phyloP scores from a whole-genome alignment of 1,140 invertebrate species.

The Drosophila pallidifrons region DNA sequence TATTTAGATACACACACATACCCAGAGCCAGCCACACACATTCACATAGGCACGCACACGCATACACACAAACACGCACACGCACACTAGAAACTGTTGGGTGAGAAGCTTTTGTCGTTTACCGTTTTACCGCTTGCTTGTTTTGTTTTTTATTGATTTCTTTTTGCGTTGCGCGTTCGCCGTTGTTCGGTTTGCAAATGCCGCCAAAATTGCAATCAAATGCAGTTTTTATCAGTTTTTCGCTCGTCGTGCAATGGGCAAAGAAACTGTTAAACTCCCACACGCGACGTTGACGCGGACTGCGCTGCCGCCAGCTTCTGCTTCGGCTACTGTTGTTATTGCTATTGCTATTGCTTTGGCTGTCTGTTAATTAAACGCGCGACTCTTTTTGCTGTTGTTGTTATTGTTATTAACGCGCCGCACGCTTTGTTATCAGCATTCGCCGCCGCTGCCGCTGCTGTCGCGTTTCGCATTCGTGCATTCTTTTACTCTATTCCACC shows the following conservation, averaged over 20 bases:
- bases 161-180: conserved; percentile 69
- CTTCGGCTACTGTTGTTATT: conserved; percentile 4
- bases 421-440: conserved; percentile 76
- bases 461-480: conserved; percentile 51
- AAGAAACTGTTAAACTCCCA: conserved; percentile 39
- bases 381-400: conserved; percentile 42
- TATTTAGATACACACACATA: conserved; percentile 48
- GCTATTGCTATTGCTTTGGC: conserved; percentile 6
- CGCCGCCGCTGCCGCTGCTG: conserved; percentile 34
- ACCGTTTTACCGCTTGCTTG: conserved; percentile 71
- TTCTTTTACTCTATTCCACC: conserved; percentile 36
- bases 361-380: conserved; percentile 76
- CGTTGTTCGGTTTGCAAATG: conserved; percentile 67
- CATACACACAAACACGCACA: neutral
- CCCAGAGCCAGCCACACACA: conserved; percentile 12
- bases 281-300: conserved; percentile 46
- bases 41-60: conserved; percentile 2
- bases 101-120: conserved; percentile 62
- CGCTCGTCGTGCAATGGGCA: conserved; percentile 6
- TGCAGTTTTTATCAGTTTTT: conserved; percentile 72
- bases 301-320: conserved; percentile 43
- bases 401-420: conserved; percentile 76
- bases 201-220: conserved; percentile 80
- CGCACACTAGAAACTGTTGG: conserved; percentile 1
- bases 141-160: conserved; percentile 73